phyloP scores from a whole-genome alignment of 2,888 invertebrate species.

The Troilus luridus region DNA sequence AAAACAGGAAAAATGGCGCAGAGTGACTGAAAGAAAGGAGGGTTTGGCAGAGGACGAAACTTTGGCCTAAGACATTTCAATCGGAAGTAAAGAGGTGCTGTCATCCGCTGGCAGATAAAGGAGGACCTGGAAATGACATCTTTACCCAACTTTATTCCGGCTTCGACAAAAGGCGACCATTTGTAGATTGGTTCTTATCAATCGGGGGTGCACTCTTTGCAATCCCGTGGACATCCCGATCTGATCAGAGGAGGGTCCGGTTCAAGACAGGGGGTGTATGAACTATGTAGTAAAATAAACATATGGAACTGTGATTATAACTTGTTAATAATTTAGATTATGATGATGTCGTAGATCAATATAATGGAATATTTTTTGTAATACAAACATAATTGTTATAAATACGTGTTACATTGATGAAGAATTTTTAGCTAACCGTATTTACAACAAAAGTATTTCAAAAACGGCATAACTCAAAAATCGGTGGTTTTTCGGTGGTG shows the following conservation, averaged over 20 bases:
- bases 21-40: slow-evolving; percentile 5
- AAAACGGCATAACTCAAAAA: too few species aligned
- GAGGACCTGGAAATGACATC: slow-evolving; percentile 49
- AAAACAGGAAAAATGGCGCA: background rate
- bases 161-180: slow-evolving; percentile 42
- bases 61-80: slow-evolving; percentile 53
- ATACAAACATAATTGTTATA: too few species aligned
- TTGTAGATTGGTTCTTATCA: slow-evolving; percentile 56
- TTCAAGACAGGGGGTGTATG: background rate
- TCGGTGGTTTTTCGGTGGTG: too few species aligned
- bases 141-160: slow-evolving; percentile 31
- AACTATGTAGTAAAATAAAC: background rate
- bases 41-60: slow-evolving; percentile 24
- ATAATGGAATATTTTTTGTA: too few species aligned
- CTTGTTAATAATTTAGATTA: too few species aligned
- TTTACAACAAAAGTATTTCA: too few species aligned
- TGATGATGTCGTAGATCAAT: too few species aligned
- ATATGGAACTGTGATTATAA: too few species aligned
- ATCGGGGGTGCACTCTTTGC: slow-evolving; percentile 15
- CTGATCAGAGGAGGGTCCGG: background rate
- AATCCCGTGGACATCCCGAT: background rate
- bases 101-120: slow-evolving; percentile 45
- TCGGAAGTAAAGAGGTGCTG: slow-evolving; percentile 43
- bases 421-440: too few species aligned
- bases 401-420: too few species aligned